Evolutionary conservation across 2,113 vertebrate genomes (phyloP).

Genomic region (Ascaphus truei): DNA sequence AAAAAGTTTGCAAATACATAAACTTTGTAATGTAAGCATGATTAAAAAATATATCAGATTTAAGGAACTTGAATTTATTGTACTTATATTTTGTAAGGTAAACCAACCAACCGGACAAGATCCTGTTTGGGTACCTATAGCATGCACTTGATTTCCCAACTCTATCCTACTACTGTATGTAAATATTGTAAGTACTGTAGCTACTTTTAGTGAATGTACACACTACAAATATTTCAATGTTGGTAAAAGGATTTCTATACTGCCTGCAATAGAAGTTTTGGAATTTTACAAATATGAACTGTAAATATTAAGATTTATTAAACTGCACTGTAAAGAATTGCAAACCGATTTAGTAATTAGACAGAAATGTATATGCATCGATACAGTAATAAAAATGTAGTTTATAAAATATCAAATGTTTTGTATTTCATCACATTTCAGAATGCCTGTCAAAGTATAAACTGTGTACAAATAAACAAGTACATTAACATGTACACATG

Average conservation of each 20-base stretch:
- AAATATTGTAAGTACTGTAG: constrained; percentile 31
- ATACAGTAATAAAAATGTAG: constrained; percentile 25
- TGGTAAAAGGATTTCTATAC: constrained; percentile 29
- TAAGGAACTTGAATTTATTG: constrained; percentile 29
- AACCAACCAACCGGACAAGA: constrained; percentile 15
- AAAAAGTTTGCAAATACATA: not conserved
- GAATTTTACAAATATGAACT: constrained; percentile 28
- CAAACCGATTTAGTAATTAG: constrained; percentile 30
- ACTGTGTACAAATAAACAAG: too few species aligned
- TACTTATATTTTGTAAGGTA: constrained; percentile 32
- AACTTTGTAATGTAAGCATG: constrained; percentile 8
- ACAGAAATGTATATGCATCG: constrained; percentile 25
- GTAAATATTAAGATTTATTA: constrained; percentile 33
- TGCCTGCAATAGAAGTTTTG: constrained; percentile 30
- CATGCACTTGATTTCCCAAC: constrained; percentile 33
- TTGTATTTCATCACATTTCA: too few species aligned
- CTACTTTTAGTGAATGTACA: constrained; percentile 33
- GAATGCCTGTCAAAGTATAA: too few species aligned
- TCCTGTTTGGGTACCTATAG: constrained; percentile 13
- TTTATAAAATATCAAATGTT: too few species aligned
- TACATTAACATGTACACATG: too few species aligned
- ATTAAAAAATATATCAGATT: constrained; percentile 13
- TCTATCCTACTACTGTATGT: constrained; percentile 17
- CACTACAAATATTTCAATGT: constrained; percentile 24
- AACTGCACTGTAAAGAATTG: constrained; percentile 35